A percentile compares a stretch with the other conserved stretches of the same genome.
Evolutionary conservation across 2,888 invertebrate genomes (phyloP).

Genomic region (Orchesella flavescens): DNA sequence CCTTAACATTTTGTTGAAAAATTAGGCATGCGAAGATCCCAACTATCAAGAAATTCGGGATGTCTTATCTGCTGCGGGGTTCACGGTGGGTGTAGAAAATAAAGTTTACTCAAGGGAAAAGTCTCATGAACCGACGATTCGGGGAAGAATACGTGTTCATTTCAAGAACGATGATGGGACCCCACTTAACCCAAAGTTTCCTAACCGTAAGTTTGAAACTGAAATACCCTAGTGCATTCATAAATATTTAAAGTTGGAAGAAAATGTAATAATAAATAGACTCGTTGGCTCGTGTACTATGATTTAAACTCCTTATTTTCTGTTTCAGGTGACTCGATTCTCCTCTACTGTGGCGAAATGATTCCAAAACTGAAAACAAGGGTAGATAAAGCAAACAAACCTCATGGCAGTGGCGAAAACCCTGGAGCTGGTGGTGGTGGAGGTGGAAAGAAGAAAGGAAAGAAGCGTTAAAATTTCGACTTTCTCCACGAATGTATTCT

Average conservation of each 20-base stretch:
- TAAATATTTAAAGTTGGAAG: no score
- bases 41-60: slow-evolving; percentile 95
- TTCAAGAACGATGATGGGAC: slow-evolving; percentile 91
- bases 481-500: slow-evolving; percentile 60
- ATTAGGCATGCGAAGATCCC: slow-evolving; percentile 92
- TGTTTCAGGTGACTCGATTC: slow-evolving; percentile 81
- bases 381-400: slow-evolving; percentile 77
- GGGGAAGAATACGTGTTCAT: slow-evolving; percentile 94
- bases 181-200: slow-evolving; percentile 82
- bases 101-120: slow-evolving; percentile 92
- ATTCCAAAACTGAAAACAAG: slow-evolving; percentile 93
- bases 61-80: slow-evolving; percentile 87
- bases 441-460: slow-evolving; percentile 75
- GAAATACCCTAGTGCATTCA: no score
- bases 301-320: neutral
- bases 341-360: slow-evolving; percentile 85
- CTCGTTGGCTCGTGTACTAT: no score
- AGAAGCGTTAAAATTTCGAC: slow-evolving; percentile 73
- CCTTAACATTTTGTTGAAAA: slow-evolving; percentile 38
- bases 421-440: slow-evolving; percentile 73
- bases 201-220: slow-evolving; percentile 77
- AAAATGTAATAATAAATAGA: no score
- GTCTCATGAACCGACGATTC: slow-evolving; percentile 88
- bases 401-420: slow-evolving; percentile 69
- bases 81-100: slow-evolving; percentile 91